phyloP scores from a whole-genome alignment of 2,113 vertebrate species.

The Noctilio leporinus region DNA sequence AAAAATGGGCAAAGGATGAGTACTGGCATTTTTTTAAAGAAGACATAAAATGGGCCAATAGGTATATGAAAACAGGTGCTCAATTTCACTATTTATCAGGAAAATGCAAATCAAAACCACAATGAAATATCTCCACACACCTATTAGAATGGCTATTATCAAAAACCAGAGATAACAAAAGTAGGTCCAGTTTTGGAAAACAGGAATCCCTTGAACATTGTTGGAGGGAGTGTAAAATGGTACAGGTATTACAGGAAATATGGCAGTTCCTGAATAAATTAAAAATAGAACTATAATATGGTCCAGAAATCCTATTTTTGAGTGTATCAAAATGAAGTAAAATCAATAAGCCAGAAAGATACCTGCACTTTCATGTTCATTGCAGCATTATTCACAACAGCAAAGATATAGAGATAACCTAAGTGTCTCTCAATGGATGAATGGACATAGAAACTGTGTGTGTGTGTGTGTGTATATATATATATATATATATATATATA shows the following conservation, averaged over 20 bases:
- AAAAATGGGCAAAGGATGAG: background rate
- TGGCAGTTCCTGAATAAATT: background rate
- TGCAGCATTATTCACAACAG: too few species aligned
- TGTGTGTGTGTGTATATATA: too few species aligned
- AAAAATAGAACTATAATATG: background rate
- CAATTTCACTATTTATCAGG: background rate
- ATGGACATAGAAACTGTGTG: too few species aligned
- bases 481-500: too few species aligned
- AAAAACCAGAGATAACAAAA: background rate
- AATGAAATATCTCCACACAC: background rate
- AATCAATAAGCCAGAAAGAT: background rate
- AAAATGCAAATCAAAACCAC: background rate
- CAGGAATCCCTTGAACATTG: background rate
- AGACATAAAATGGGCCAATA: background rate
- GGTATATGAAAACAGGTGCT: background rate
- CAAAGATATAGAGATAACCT: too few species aligned
- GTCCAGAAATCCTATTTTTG: background rate
- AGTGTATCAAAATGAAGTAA: background rate
- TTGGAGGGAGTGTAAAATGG: background rate
- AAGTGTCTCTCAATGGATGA: too few species aligned
- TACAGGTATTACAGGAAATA: background rate
- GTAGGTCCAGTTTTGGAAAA: background rate
- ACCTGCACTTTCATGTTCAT: too few species aligned
- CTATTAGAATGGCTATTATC: background rate
- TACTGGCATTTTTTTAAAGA: background rate